Evolutionary conservation across 1,140 invertebrate genomes (phyloP).

Genomic region (Aphidius ervi): DNA sequence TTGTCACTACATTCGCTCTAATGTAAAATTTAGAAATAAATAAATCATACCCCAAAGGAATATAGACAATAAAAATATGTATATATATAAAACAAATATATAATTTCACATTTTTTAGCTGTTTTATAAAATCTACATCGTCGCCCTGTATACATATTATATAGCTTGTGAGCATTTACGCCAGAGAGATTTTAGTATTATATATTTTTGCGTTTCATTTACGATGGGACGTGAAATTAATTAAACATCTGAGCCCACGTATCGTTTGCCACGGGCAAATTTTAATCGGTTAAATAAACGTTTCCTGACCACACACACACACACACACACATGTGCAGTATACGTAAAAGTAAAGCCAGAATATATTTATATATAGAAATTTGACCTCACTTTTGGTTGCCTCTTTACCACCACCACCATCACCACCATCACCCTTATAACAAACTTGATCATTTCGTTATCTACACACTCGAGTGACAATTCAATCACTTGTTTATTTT

Average conservation of each 20-base stretch:
- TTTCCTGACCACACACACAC: not conserved
- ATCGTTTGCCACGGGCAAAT: constrained; percentile 13
- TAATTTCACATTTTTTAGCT: too few relatives aligned
- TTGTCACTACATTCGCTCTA: too few relatives aligned
- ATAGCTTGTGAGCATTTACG: constrained; percentile 4
- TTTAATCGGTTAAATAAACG: constrained; percentile 19
- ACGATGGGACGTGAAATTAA: constrained; percentile 39
- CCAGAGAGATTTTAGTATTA: constrained; percentile 32
- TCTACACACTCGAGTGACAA: too few relatives aligned
- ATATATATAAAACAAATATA: not conserved
- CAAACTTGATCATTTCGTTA: too few relatives aligned
- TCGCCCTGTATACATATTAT: not conserved
- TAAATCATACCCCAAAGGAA: not conserved
- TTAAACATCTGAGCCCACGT: constrained; percentile 41
- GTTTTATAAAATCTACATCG: not conserved
- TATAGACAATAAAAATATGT: not conserved
- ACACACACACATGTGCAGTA: too few relatives aligned
- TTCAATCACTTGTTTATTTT: too few relatives aligned
- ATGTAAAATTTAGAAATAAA: constrained; percentile 6
- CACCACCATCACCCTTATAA: too few relatives aligned
- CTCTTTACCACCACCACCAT: too few relatives aligned
- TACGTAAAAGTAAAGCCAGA: too few relatives aligned
- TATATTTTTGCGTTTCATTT: constrained; percentile 40
- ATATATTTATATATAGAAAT: too few relatives aligned
- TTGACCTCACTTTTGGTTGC: too few relatives aligned